phyloP scores from a whole-genome alignment of 2,797 vertebrate species.

The Sparidentex hasta region DNA sequence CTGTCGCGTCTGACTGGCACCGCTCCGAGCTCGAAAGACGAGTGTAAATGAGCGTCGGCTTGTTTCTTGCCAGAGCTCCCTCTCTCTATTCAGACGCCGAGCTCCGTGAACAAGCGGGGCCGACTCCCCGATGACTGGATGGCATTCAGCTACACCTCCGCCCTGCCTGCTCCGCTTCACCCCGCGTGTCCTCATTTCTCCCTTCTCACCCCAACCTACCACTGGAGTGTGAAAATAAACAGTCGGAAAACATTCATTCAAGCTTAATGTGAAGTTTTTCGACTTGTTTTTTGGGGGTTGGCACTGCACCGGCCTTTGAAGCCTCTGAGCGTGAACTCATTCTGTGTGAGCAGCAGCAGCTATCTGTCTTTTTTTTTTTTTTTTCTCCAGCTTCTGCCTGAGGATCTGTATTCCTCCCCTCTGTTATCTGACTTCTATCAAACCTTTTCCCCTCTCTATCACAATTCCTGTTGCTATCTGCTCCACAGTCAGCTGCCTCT shows the following conservation, averaged over 20 bases:
- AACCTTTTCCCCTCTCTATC: slow-evolving; percentile 26
- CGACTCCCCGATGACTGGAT: slow-evolving; percentile 63
- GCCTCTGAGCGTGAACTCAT: slow-evolving; percentile 9
- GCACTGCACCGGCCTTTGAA: background rate
- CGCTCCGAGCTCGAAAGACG: slow-evolving; percentile 1
- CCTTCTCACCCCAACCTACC: background rate
- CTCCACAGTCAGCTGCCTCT: background rate
- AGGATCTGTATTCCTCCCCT: slow-evolving; percentile 6
- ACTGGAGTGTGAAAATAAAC: background rate
- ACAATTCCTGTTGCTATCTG: slow-evolving; percentile 19
- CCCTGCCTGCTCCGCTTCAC: slow-evolving; percentile 43
- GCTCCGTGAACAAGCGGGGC: slow-evolving; percentile 55
- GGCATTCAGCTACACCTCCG: slow-evolving; percentile 68
- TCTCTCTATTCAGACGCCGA: slow-evolving; percentile 55
- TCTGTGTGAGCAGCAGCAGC: slow-evolving; percentile 13
- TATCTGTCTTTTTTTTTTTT: slow-evolving; percentile 4
- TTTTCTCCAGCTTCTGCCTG: slow-evolving; percentile 10
- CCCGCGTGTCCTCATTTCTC: slow-evolving; percentile 27
- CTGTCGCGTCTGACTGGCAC: slow-evolving; percentile 1
- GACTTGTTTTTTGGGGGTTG: slow-evolving; percentile 2
- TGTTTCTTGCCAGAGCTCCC: slow-evolving; percentile 47
- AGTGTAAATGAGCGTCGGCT: slow-evolving; percentile 41
- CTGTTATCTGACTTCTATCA: slow-evolving; percentile 35
- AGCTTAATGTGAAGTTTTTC: background rate
- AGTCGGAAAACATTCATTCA: background rate